Evolutionary conservation across 1,140 invertebrate species (phyloP), one percentile per base, ranked within the genome.

Genomic region (Halictus rubicundus): DNA sequence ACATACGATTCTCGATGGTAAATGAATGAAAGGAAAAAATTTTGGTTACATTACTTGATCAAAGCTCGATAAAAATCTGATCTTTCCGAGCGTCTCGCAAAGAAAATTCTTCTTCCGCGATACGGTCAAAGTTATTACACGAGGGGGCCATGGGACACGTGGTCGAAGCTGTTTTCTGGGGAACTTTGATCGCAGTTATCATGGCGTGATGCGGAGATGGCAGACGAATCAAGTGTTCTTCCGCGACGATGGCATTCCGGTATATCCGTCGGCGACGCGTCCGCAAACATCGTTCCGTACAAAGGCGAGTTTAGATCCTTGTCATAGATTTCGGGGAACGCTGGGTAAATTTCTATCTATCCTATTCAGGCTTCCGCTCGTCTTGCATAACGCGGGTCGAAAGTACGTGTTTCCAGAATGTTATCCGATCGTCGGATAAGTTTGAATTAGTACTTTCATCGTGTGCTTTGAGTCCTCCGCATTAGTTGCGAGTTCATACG

Each of bases 341-440:
- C 49, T 42, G 49, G 60, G 46, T 54, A 72, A 78, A 78, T 78
- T 78, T 72, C 60, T 78, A 78, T 64, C 76, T 27, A 65, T 78
- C 68, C 42, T 32, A 52, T 78, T 64, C 60, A 60, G 6, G 60
- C 37, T 54, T 21, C 49, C 21, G 23, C 49, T 39, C 60, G 76
- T 78, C 76, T 72, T 72, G 71, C 60, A 25, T 32, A 39, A 37
- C 14, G 10, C 2, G 12, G 19, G 60, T 27, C 57, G 76, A 72
- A 72, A 72, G 76, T 27, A 77, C 49, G 37, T 63, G 76, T 78
- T 78, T 64, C 46, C 46, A 21, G 46, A 52, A 25, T 25, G 78
- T 73, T 79, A 79, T 74, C 78, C 64, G 69, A 79, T 79, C 71
- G 60, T 74, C 52, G 71, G 78, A 79, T 79, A 79, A 73, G 78